Conservation (phyloP, 2,113 vertebrate genomes). For the Notothenia coriiceps region DNA sequence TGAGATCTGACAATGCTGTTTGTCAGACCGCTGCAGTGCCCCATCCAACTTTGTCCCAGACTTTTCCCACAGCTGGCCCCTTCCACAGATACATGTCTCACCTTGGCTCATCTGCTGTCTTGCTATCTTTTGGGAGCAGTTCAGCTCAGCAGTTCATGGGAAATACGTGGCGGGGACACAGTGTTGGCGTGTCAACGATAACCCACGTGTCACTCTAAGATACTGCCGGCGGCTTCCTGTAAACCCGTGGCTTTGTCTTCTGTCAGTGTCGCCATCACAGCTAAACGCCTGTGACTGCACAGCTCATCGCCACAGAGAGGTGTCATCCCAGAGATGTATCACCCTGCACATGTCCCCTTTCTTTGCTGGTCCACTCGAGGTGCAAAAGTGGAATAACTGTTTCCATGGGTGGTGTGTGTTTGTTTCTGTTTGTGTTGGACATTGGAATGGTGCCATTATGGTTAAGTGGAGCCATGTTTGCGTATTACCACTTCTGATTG, state of each 20-base stretch:
- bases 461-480: not conserved
- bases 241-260: constrained; percentile 85
- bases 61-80: constrained; percentile 58
- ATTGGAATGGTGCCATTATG: constrained; percentile 20
- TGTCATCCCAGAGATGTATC: constrained; percentile 68
- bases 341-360: constrained; percentile 52
- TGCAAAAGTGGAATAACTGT: constrained; percentile 54
- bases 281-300: constrained; percentile 67
- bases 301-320: constrained; percentile 66
- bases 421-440: not conserved
- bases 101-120: constrained; percentile 41
- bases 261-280: constrained; percentile 74
- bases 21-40: not conserved
- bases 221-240: constrained; percentile 71
- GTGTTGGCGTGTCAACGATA: constrained; percentile 83
- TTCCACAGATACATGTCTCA: constrained; percentile 64
- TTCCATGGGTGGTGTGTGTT: constrained; percentile 27
- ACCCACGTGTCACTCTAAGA: constrained; percentile 84
- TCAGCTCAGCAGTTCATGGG: constrained; percentile 82
- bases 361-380: constrained; percentile 50
- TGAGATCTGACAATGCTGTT: not conserved
- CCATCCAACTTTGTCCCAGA: constrained; percentile 30
- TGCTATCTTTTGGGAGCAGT: constrained; percentile 82
- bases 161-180: constrained; percentile 56
- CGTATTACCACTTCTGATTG: too few species aligned